phyloP scores from a whole-genome alignment of 2,888 invertebrate species.

The Drosophila bunnanda region DNA sequence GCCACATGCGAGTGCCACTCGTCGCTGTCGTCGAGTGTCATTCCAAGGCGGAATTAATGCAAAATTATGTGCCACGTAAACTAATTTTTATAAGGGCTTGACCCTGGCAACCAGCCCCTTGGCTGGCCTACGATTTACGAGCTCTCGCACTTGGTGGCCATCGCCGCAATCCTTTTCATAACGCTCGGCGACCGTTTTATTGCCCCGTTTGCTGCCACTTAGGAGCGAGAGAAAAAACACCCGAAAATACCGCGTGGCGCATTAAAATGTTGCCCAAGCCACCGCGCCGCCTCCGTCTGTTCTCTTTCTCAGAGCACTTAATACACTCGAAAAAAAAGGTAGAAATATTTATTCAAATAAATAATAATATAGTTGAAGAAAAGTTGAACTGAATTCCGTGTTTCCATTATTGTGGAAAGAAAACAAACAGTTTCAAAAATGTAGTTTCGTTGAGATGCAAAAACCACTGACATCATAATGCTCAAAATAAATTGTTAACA shows the following conservation, averaged over 20 bases:
- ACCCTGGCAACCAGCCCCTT: conserved; percentile 2
- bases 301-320: neutral
- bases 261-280: conserved; percentile 71
- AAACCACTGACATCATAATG: too few species aligned
- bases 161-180: conserved; percentile 71
- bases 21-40: conserved; percentile 15
- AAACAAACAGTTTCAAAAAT: too few species aligned
- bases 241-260: conserved; percentile 55
- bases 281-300: neutral
- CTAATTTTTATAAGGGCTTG: conserved; percentile 66
- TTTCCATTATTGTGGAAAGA: too few species aligned
- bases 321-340: neutral
- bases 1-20: conserved; percentile 20
- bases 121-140: conserved; percentile 68
- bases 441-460: too few species aligned
- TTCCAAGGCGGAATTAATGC: conserved; percentile 62
- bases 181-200: conserved; percentile 70
- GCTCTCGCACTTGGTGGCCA: conserved; percentile 51
- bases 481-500: too few species aligned
- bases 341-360: neutral
- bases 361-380: too few species aligned
- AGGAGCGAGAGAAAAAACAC: conserved; percentile 19
- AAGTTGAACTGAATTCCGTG: too few species aligned
- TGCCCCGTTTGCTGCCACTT: conserved; percentile 70
- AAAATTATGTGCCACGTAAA: conserved; percentile 76